Base-by-base conservation (phyloP, 2,797 vertebrate species). In the Phalanger gymnotis region DNA sequence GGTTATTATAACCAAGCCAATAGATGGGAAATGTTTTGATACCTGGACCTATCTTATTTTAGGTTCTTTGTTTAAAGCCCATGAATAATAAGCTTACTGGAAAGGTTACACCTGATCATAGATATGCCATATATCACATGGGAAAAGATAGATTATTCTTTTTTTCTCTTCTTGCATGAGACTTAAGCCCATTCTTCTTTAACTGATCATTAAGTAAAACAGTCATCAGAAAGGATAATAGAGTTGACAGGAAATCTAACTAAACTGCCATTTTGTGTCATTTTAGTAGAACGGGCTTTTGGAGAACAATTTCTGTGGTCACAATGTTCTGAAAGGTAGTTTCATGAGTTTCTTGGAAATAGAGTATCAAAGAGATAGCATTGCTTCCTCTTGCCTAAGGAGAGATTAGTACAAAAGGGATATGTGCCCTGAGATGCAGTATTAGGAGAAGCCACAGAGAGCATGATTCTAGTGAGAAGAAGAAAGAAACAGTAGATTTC, bases 21-120 rank as follows among this genome's bases (percentile, higher is more conserved):
- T 94, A 97, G 96, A 97, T 97, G 97, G 95, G 87, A 98, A 98
- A 96, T 95, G 92, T 96, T 96, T 97, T 97, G 94, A 92, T 98
- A 92, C 58, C 93, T 95, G 95, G 91, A 55, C 91, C 90, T 66
- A 95, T 93, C 92, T 95, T 73, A 22, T 53, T 57, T 94, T 97
- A 47, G 66, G 54, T 90, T 61, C 73, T 94, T 94, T 96, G 58
- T 95, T 95, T 94, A 93, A 55, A 94, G 54, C 31, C 47, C 31
- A 31, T 93, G 96, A 95, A 30, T 56, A 95, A 94, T 58, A 66
- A 92, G 47, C 93, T 96, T 94, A 51, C 51, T 94, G 90, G 94
- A 94, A 97, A 96, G 96, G 52, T 92, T 92, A 94, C 73, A 93
- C 54, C 92, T 95, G 95, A 97, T 95, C 93, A 31, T 19, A 92